phyloP scores from a whole-genome alignment of 1,140 invertebrate genomes.

The Drosophila kepulauana region DNA sequence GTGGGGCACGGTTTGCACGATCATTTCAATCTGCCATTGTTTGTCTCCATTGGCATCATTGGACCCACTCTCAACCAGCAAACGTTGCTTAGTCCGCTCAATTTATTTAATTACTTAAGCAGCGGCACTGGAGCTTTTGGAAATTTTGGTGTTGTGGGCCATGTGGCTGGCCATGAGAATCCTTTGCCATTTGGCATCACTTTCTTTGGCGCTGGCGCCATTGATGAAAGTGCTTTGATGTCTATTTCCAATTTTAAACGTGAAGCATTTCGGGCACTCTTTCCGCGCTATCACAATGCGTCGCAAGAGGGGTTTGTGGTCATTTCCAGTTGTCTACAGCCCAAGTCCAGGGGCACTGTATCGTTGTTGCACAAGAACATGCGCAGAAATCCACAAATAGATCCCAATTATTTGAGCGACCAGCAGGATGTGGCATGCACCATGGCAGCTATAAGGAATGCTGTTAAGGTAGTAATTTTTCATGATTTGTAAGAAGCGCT shows the following conservation, averaged over 20 bases:
- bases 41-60: constrained; percentile 87
- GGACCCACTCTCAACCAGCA: constrained; percentile 87
- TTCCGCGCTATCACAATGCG: constrained; percentile 88
- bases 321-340: constrained; percentile 88
- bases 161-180: constrained; percentile 86
- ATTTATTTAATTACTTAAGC: constrained; percentile 88
- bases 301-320: constrained; percentile 89
- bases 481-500: too few relatives aligned
- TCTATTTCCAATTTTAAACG: constrained; percentile 89
- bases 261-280: constrained; percentile 88
- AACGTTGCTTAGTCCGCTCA: constrained; percentile 87
- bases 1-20: constrained; percentile 90
- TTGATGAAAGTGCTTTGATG: constrained; percentile 88
- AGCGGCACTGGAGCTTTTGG: constrained; percentile 86
- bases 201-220: constrained; percentile 89
- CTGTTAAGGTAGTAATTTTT: constrained; percentile 81
- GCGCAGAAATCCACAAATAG: constrained; percentile 88
- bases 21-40: constrained; percentile 90
- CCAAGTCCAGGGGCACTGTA: constrained; percentile 88
- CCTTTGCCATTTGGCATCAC: constrained; percentile 86
- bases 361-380: constrained; percentile 87
- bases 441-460: constrained; percentile 87
- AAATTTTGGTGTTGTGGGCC: constrained; percentile 88
- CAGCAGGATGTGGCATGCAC: constrained; percentile 88
- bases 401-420: constrained; percentile 90